Evolutionary conservation across 2,888 invertebrate species (phyloP).

Genomic region (Apodemia hepburni): DNA sequence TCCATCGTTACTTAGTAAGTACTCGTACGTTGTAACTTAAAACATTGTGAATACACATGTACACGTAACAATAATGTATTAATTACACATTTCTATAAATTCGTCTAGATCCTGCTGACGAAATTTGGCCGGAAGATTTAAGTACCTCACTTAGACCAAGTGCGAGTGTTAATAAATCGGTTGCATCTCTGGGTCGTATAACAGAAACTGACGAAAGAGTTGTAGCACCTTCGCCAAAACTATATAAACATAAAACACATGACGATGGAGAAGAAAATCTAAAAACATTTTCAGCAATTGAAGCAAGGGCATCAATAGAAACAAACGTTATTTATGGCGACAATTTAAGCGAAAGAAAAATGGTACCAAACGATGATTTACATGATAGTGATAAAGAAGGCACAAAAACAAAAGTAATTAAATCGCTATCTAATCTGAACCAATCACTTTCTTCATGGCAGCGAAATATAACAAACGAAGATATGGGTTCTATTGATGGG

Average conservation of each 20-base stretch:
- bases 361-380: background rate
- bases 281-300: constrained; percentile 6
- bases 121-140: constrained; percentile 55
- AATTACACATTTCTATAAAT: background rate
- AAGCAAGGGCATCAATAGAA: constrained; percentile 11
- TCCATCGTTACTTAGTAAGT: constrained; percentile 53
- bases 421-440: background rate
- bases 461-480: background rate
- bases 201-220: constrained; percentile 48
- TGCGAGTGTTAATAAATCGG: constrained; percentile 52
- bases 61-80: too few species aligned
- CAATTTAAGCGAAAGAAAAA: background rate
- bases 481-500: background rate
- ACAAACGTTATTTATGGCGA: constrained; percentile 10
- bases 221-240: background rate
- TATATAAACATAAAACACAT: background rate
- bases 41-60: too few species aligned
- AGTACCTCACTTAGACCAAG: constrained; percentile 41
- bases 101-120: constrained; percentile 52
- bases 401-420: background rate
- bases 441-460: background rate
- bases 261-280: background rate
- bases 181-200: constrained; percentile 57
- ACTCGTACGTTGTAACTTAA: background rate
- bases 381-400: background rate